Percentiles rank a stretch among this genome's conserved stretches.
Evolutionary conservation across 2,797 vertebrate genomes (phyloP).

Genomic region (Acanthurus leucopareius): DNA sequence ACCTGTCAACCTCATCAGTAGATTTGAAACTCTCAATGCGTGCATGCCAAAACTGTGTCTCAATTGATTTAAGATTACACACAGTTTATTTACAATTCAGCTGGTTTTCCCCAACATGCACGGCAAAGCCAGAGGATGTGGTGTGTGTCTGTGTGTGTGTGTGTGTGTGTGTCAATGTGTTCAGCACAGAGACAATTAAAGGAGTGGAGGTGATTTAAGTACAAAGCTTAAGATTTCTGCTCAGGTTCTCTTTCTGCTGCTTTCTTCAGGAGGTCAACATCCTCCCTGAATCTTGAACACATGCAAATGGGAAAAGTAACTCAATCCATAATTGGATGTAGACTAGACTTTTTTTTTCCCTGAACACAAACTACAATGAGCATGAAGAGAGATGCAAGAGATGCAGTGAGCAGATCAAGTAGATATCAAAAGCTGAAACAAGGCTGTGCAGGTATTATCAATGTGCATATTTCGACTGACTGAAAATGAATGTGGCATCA

Average conservation of each 20-base stretch:
- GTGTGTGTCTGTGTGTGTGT: not conserved
- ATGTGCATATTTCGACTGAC: not conserved
- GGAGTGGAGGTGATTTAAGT: not conserved
- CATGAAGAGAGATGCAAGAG: not conserved
- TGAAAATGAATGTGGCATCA: not conserved
- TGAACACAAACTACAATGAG: too few species aligned
- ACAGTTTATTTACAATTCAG: not conserved
- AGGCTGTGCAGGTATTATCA: not conserved
- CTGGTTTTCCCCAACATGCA: not conserved
- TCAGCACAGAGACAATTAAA: not conserved
- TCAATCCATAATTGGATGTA: too few species aligned
- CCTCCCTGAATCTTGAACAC: not conserved
- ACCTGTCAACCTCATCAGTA: not conserved
- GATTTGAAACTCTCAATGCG: constrained; percentile 17
- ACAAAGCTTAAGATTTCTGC: not conserved
- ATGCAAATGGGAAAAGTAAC: too few species aligned
- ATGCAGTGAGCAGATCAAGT: not conserved
- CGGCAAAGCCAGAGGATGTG: too few species aligned
- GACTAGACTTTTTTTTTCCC: too few species aligned
- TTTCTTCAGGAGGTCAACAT: not conserved
- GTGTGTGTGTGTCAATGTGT: not conserved
- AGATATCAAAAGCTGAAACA: not conserved
- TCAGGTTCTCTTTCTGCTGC: not conserved
- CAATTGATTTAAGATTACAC: not conserved
- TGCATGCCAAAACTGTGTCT: not conserved